Evolutionary conservation across 2,113 vertebrate genomes (phyloP), one percentile per base, ranked within the genome.

Genomic region (Python bivittatus): DNA sequence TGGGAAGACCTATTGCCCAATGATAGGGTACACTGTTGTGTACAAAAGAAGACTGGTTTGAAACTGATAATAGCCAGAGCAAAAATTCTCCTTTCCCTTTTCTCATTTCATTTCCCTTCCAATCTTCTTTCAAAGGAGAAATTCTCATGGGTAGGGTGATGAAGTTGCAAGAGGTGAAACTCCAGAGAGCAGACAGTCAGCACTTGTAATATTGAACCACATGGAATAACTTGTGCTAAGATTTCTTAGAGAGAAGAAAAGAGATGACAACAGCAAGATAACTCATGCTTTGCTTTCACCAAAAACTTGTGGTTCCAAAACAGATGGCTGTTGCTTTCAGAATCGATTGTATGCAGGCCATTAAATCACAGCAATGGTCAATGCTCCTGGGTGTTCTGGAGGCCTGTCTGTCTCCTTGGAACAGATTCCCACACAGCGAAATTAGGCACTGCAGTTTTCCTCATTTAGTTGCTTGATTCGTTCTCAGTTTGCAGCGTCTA

Each of bases 391-490:
- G 29, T 91, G 22, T 68, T 89, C 61, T 89, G 53, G 86, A 91
- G 52, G 72, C 44, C 48, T 44, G 56, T 53, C 72, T 44, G 27
- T 57, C 33, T 72, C 11, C 87, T 86, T 33, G 1, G 42, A 84
- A 88, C 10, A 72, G 57, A 91, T 88, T 84, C n/a, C 72, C 92
- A 79, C 8, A 2, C 52, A 48, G 27, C 29, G 27, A 42, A 91
- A 91, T 72, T 68, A 72, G 60, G 33, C 42, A 48, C 27, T 72
- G 87, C 52, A 52, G 38, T 84, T 68, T 72, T 58, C 90, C 79
- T 91, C 52, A 42, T 85, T 85, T 56, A 57, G 68, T 52, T 88
- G 86, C 15, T 68, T 56, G 86, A 89, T 91, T 91, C 90, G 91
- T 88, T 52, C 58, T 91, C 87, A 33, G 29, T 42, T 86, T 56